Evolutionary conservation across 2,113 vertebrate species (phyloP).

Genomic region (Stercorarius parasiticus): DNA sequence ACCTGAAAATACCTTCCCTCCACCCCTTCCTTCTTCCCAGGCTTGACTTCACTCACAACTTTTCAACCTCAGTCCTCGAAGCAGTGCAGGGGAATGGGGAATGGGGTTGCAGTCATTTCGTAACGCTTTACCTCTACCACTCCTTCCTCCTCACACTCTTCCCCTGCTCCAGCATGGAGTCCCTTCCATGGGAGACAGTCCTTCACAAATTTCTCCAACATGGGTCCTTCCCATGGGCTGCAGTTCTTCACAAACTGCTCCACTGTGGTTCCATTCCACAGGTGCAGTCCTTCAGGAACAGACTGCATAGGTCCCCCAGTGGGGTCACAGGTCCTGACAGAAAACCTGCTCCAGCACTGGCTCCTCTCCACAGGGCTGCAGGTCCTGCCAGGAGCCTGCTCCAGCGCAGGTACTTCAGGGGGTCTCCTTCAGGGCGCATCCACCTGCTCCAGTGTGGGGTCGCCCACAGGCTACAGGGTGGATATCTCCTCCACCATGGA

Average conservation of each 20-base stretch:
- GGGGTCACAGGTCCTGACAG: not conserved
- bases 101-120: not conserved
- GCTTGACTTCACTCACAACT: not conserved
- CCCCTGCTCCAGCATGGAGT: too few species aligned
- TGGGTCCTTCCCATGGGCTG: not conserved
- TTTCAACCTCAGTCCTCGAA: not conserved
- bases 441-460: not conserved
- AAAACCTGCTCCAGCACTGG: not conserved
- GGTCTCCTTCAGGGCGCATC: not conserved
- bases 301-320: not conserved
- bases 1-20: not conserved
- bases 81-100: not conserved
- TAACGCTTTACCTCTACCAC: not conserved
- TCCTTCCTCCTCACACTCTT: not conserved
- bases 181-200: not conserved
- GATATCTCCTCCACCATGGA: not conserved
- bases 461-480: not conserved
- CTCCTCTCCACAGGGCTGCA: not conserved
- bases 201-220: not conserved
- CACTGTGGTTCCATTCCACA: not conserved
- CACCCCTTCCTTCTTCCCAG: not conserved
- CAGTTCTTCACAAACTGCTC: not conserved
- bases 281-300: not conserved
- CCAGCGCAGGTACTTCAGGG: rapidly evolving
- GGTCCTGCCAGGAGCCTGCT: not conserved